Conservation (phyloP, 2,797 vertebrate genomes). For the Pseudochirops cupreus region DNA sequence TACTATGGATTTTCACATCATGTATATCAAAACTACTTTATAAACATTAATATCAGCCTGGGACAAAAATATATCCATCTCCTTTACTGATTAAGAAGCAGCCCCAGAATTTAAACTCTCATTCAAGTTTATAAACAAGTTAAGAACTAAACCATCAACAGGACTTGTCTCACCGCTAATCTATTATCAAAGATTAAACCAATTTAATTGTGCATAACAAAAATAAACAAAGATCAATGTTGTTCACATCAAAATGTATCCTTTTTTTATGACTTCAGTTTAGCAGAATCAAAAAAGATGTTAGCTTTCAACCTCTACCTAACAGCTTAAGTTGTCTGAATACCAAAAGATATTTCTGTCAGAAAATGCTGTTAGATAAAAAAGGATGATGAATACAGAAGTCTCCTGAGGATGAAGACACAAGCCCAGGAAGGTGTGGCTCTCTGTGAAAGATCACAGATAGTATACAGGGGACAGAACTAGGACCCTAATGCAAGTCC, state of each 20-base stretch:
- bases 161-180: conserved; percentile 18
- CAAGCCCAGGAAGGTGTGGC: neutral
- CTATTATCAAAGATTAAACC: conserved; percentile 27
- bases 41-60: conserved; percentile 29
- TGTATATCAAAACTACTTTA: conserved; percentile 26
- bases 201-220: neutral
- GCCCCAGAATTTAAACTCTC: conserved; percentile 40
- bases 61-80: conserved; percentile 36
- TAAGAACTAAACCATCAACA: conserved; percentile 24
- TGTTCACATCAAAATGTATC: conserved; percentile 26
- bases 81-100: conserved; percentile 42
- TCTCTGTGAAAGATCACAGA: neutral
- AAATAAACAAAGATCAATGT: conserved; percentile 21
- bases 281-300: neutral
- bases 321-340: neutral
- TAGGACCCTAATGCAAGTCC: neutral
- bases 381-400: neutral
- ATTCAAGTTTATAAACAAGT: conserved; percentile 27
- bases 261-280: conserved; percentile 30
- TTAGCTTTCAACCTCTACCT: conserved; percentile 39
- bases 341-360: neutral
- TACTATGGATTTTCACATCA: conserved; percentile 2
- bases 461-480: neutral
- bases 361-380: neutral
- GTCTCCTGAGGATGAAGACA: neutral